Percentiles rank a stretch among this genome's conserved stretches.
Conservation (phyloP, 1,140 invertebrate genomes). For the Nasonia giraulti region DNA sequence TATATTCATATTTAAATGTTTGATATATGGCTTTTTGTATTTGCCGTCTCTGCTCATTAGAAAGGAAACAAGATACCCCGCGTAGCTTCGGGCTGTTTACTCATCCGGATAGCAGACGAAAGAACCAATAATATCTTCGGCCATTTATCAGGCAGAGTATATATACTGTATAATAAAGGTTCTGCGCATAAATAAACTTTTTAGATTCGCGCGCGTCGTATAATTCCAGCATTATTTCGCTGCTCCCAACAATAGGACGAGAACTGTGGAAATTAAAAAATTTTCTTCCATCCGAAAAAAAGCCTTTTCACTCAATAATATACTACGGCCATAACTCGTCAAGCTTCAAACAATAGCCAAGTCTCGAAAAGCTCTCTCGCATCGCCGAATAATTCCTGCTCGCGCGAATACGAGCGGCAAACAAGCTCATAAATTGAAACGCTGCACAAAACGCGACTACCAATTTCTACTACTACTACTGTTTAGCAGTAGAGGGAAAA, state of each 20-base stretch:
- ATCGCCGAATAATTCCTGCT: not conserved
- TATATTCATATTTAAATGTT: not conserved
- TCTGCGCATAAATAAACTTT: too few relatives aligned
- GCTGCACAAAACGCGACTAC: slow-evolving; percentile 4
- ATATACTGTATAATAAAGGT: too few relatives aligned
- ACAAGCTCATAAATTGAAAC: slow-evolving; percentile 44
- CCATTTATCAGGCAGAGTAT: too few relatives aligned
- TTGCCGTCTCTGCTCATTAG: not conserved
- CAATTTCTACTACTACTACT: too few relatives aligned
- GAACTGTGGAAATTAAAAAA: not conserved
- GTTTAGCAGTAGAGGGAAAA: not conserved
- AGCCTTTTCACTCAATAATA: too few relatives aligned
- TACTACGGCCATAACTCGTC: not conserved
- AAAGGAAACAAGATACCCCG: too few relatives aligned
- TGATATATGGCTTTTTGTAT: not conserved
- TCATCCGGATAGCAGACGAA: too few relatives aligned
- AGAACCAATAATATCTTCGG: too few relatives aligned
- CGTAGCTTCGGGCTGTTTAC: too few relatives aligned
- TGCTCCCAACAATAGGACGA: not conserved
- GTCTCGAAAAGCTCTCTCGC: not conserved
- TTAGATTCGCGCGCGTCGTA: too few relatives aligned
- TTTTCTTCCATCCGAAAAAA: too few relatives aligned
- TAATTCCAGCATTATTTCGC: too few relatives aligned
- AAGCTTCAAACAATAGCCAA: not conserved
- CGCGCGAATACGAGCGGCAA: not conserved